These are phyloP conservation scores for Steinernema scapterisci DNA, from an alignment of 2,888 invertebrate species.

Conservation along the genomic window DNA sequence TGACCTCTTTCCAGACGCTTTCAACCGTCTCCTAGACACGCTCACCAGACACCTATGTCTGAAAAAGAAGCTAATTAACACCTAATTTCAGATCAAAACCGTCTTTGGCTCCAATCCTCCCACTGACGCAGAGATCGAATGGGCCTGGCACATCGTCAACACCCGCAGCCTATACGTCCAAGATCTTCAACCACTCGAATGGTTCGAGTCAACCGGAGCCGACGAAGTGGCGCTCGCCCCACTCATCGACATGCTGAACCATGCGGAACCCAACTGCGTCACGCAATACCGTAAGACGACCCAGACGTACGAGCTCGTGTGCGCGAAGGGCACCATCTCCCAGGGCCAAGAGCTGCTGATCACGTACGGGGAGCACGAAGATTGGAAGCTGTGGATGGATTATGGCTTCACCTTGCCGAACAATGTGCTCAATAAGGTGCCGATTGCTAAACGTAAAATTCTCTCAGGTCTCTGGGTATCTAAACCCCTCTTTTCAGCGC, in stretches of 20 bases:
- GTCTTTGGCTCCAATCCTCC: too few species aligned
- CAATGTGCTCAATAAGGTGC: constrained; percentile 62
- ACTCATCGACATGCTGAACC: constrained; percentile 66
- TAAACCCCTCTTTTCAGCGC: too few species aligned
- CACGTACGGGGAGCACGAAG: constrained; percentile 70
- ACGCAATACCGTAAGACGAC: constrained; percentile 27
- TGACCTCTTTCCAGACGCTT: too few species aligned
- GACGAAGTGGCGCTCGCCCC: constrained; percentile 65
- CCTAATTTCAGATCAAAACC: background rate
- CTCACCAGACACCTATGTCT: too few species aligned
- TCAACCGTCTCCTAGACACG: too few species aligned
- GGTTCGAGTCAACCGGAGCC: constrained; percentile 33
- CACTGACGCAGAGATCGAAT: constrained; percentile 39
- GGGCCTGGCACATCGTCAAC: constrained; percentile 67
- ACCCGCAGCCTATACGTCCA: constrained; percentile 51
- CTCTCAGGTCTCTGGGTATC: too few species aligned
- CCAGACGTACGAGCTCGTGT: constrained; percentile 40
- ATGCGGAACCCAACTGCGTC: constrained; percentile 48
- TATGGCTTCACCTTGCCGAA: constrained; percentile 69
- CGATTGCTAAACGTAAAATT: constrained; percentile 38
- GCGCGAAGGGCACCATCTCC: constrained; percentile 41
- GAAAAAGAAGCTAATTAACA: background rate
- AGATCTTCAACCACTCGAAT: constrained; percentile 10
- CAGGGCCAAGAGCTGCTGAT: constrained; percentile 57
- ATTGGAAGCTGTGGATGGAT: constrained; percentile 68